phyloP scores from a whole-genome alignment of 2,888 invertebrate genomes.

The Lydus trimaculatus region DNA sequence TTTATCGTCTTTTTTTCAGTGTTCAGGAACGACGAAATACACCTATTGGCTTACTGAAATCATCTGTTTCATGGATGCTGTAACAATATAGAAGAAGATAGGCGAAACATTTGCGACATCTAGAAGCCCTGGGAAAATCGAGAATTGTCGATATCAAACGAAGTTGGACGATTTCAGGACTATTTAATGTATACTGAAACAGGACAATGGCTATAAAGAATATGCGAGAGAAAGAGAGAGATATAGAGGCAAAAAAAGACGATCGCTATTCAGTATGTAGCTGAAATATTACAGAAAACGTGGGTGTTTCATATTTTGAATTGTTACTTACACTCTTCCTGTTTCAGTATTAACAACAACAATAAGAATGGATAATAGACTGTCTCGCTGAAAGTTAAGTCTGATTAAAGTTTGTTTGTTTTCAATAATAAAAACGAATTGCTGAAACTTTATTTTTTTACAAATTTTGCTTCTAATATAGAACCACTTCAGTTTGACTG shows the following conservation, averaged over 20 bases:
- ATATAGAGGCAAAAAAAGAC: slow-evolving; percentile 7
- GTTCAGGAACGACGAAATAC: neutral
- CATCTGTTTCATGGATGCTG: slow-evolving; percentile 22
- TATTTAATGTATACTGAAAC: slow-evolving; percentile 16
- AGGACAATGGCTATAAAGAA: slow-evolving; percentile 16
- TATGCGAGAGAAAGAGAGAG: neutral
- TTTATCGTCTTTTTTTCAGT: neutral
- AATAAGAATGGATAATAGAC: neutral
- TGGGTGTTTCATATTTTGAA: slow-evolving; percentile 24
- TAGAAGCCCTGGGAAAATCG: slow-evolving; percentile 34
- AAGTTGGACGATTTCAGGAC: slow-evolving; percentile 19
- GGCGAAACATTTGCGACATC: slow-evolving; percentile 30
- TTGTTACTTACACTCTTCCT: neutral
- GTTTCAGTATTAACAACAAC: neutral
- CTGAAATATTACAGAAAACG: slow-evolving; percentile 17
- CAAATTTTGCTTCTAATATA: too few species aligned
- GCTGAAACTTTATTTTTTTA: too few species aligned
- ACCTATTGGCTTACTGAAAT: neutral
- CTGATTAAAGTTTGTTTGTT: too few species aligned
- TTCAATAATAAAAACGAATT: too few species aligned
- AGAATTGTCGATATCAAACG: slow-evolving; percentile 21
- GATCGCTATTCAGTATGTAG: slow-evolving; percentile 26
- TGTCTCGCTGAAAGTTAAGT: neutral
- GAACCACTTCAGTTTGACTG: neutral
- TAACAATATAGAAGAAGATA: slow-evolving; percentile 15